Evolutionary conservation across 1,140 invertebrate genomes (phyloP), one percentile per base, ranked within the genome.

Genomic region (Antheraea mylitta): DNA sequence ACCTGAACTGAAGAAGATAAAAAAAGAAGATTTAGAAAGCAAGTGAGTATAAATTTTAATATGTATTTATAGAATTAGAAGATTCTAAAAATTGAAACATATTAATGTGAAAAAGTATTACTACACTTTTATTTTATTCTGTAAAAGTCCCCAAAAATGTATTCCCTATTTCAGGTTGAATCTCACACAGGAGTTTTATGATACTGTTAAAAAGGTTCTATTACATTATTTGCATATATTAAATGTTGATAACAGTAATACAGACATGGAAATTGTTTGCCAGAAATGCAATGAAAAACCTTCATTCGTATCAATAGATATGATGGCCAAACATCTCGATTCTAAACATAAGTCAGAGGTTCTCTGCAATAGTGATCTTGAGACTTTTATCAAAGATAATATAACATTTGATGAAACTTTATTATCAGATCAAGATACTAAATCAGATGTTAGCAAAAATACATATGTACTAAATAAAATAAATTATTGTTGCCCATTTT

Each of bases 401-500:
- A 78, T 89, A n/a, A 84, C 80, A 2, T 83, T 90, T 64, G 83
- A 83, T 64, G 83, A 88, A 68, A 68, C 68, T 22, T 68, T 90
- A 11, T 59, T 71, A 8, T 70, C 42, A 4, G 79, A 80, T 2
- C 22, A 8, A 36, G 45, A 69, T 61, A 38, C 45, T 63, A 13
- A 64, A 67, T 16, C 36, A 18, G 16, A 53, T 53, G 16, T n/a
- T 53, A 53, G 11, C 13, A n/a, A 53, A 53, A 5, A 53, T 13
- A 53, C 11, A 16, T 16, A 13, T 53, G 45, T 53, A 16, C 2
- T 53, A 53, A 13, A 13, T 53, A 7, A 53, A 53, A 75, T 76
- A 9, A 73, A 72, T 37, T 74, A 78, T 45, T 76, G 64, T 66
- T 92, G 89, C 65, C 84, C 87, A 4, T 87, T 79, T 68, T 92